Evolutionary conservation across 2,888 invertebrate genomes (phyloP).

Genomic region (Pseudeuparius sepicola): DNA sequence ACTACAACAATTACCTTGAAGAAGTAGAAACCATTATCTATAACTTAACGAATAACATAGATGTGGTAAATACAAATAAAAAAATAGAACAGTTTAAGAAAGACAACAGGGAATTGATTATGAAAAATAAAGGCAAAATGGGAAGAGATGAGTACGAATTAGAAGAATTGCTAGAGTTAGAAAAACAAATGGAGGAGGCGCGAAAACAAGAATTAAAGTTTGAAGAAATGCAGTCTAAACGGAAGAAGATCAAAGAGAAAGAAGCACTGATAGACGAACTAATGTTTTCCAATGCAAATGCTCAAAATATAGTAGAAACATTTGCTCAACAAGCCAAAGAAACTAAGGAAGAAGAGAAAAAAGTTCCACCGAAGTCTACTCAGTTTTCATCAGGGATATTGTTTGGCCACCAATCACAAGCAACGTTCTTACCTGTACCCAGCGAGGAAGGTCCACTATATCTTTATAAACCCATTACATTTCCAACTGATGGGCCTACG

Average conservation of each 20-base stretch:
- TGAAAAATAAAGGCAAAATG: constrained; percentile 67
- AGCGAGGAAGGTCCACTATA: constrained; percentile 71
- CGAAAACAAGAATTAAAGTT: constrained; percentile 61
- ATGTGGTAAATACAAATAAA: constrained; percentile 79
- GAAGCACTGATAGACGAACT: constrained; percentile 92
- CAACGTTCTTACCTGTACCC: constrained; percentile 57
- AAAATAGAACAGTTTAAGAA: constrained; percentile 84
- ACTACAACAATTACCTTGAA: constrained; percentile 95
- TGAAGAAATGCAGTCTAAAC: constrained; percentile 60
- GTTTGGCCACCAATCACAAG: constrained; percentile 55
- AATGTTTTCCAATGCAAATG: constrained; percentile 86
- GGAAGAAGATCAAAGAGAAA: constrained; percentile 74
- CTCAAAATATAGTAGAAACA: constrained; percentile 74
- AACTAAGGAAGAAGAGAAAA: constrained; percentile 47
- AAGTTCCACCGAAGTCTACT: constrained; percentile 43
- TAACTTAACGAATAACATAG: constrained; percentile 83
- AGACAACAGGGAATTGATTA: constrained; percentile 77
- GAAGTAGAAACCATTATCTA: constrained; percentile 86
- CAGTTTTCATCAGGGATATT: constrained; percentile 84
- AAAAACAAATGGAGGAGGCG: constrained; percentile 66
- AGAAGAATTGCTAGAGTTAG: constrained; percentile 74
- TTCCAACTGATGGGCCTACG: constrained; percentile 62
- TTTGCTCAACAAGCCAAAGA: constrained; percentile 60
- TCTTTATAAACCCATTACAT: constrained; percentile 50
- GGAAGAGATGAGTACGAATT: constrained; percentile 77